A percentile compares a stretch with the other conserved stretches of the same genome.
Conservation (phyloP, 2,113 vertebrate species). For the Chiloscyllium plagiosum region DNA sequence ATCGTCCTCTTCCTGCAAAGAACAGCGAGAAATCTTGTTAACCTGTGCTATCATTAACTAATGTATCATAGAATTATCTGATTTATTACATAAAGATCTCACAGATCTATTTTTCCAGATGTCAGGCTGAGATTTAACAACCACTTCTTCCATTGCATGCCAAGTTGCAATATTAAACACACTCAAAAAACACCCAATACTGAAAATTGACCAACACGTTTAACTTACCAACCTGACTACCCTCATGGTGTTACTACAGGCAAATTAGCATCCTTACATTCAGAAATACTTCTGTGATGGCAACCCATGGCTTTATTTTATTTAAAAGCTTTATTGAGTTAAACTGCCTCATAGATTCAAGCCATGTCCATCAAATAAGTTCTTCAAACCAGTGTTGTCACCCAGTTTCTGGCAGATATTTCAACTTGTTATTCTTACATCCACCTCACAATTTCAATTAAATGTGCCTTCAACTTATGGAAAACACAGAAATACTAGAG, state of each 20-base stretch:
- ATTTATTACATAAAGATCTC: not conserved
- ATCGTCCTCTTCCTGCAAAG: constrained; percentile 60
- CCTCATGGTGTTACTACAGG: not conserved
- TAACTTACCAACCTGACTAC: not conserved
- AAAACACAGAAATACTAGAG: not conserved
- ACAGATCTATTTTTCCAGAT: not conserved
- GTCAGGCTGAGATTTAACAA: not conserved
- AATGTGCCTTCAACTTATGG: not conserved
- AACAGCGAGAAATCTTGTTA: constrained; percentile 37
- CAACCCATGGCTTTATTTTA: not conserved
- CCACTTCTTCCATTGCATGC: not conserved
- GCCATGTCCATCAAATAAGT: not conserved
- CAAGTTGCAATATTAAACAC: not conserved
- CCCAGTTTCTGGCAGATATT: not conserved
- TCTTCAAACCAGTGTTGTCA: not conserved
- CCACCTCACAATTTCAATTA: not conserved
- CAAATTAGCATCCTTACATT: not conserved
- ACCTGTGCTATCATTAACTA: not conserved
- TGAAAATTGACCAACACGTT: not conserved
- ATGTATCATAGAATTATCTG: not conserved
- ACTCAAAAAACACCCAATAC: not conserved
- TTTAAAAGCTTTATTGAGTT: not conserved
- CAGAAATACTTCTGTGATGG: not conserved
- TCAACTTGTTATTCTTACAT: not conserved
- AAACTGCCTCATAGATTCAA: not conserved